Evolutionary conservation across 2,797 vertebrate genomes (phyloP).

Genomic region (Pygocentrus nattereri): DNA sequence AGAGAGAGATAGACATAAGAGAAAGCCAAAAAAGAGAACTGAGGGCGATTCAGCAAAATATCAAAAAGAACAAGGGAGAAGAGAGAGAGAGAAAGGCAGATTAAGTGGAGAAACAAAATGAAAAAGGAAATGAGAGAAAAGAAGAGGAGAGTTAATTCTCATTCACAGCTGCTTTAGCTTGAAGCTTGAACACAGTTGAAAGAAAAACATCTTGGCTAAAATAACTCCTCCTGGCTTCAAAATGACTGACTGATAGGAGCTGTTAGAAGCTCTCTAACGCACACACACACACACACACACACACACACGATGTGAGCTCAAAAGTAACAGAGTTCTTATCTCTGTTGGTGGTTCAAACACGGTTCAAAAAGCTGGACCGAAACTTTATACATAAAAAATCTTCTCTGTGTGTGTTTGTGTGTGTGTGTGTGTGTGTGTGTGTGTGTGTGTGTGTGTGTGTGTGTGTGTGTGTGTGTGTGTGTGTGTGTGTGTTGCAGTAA

Average conservation of each 20-base stretch:
- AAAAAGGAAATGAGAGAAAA: too few species aligned
- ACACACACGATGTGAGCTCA: conserved; percentile 1
- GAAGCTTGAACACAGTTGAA: background rate
- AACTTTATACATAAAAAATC: conserved; percentile 33
- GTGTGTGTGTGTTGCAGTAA: conserved; percentile 45
- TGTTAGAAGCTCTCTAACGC: conserved; percentile 3
- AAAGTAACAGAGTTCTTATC: conserved; percentile 5
- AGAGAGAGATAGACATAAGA: background rate
- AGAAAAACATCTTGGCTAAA: background rate
- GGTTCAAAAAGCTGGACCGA: background rate
- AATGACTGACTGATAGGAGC: background rate
- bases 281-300: conserved; percentile 52
- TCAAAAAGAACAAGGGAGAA: too few species aligned
- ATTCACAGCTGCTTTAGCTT: background rate
- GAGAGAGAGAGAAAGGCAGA: too few species aligned
- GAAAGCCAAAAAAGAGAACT: background rate
- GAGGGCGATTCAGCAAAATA: too few species aligned
- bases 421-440: conserved; percentile 41
- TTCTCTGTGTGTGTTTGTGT: conserved; percentile 31
- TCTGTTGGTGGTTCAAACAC: background rate
- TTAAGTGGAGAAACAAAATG: too few species aligned
- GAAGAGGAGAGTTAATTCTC: background rate
- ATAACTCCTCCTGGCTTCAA: background rate
- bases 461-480: conserved; percentile 29
- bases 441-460: conserved; percentile 50